phyloP scores from a whole-genome alignment of 1,140 invertebrate species.

The Neodiprion fabricii region DNA sequence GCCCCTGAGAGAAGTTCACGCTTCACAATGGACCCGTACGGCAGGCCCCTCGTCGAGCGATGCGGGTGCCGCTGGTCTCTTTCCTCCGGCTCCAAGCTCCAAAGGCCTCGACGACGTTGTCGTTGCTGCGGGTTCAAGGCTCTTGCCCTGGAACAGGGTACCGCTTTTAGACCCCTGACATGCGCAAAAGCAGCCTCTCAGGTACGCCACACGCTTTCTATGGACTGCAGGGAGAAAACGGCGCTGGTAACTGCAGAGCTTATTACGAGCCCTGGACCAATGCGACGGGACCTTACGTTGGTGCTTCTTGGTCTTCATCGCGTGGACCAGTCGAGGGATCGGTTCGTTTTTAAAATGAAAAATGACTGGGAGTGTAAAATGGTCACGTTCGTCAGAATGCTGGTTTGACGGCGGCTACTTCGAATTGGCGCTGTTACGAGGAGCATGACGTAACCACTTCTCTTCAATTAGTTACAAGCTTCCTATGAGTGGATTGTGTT shows the following conservation, averaged over 20 bases:
- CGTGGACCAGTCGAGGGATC: not conserved
- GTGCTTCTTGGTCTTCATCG: constrained; percentile 29
- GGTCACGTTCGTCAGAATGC: not conserved
- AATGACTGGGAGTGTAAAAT: not conserved
- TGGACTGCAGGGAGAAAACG: constrained; percentile 25
- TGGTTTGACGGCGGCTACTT: not conserved
- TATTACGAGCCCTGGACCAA: not conserved
- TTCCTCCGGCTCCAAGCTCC: not conserved
- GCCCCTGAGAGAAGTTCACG: not conserved
- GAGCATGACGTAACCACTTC: constrained; percentile 31
- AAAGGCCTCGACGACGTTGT: not conserved
- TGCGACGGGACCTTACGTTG: constrained; percentile 37
- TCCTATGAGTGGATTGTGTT: constrained; percentile 3
- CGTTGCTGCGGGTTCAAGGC: not conserved
- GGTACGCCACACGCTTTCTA: constrained; percentile 32
- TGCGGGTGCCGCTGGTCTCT: not conserved
- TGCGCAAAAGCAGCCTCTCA: constrained; percentile 2
- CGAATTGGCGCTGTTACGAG: constrained; percentile 27
- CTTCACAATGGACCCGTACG: constrained; percentile 3
- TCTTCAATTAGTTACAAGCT: constrained; percentile 23
- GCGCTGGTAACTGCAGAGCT: constrained; percentile 9
- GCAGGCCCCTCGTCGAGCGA: not conserved
- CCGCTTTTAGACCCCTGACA: not conserved
- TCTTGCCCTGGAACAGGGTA: not conserved
- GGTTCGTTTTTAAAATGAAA: not conserved